Percentiles rank a stretch among this genome's conserved stretches.
These are phyloP conservation scores for Micrasema minimum DNA, from an alignment of 1,140 invertebrate species.

Conservation along the genomic window DNA sequence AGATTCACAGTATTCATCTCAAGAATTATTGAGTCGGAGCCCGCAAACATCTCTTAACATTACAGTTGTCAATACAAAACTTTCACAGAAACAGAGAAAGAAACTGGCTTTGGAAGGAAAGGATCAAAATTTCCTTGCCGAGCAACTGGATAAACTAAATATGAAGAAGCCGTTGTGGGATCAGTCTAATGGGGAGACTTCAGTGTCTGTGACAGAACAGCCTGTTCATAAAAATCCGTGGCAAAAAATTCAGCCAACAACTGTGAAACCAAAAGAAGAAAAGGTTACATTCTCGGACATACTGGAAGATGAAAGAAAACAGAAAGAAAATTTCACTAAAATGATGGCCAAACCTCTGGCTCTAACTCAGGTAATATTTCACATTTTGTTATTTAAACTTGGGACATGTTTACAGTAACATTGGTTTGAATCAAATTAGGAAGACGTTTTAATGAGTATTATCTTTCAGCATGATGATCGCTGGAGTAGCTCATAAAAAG, in stretches of 20 bases:
- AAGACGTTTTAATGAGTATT: too few relatives aligned
- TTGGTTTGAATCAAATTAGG: too few relatives aligned
- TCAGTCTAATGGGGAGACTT: conserved; percentile 56
- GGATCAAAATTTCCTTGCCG: conserved; percentile 46
- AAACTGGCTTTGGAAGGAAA: conserved; percentile 61
- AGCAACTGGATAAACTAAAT: conserved; percentile 58
- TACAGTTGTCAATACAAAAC: conserved; percentile 63
- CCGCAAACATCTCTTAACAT: conserved; percentile 59
- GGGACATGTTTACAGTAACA: too few relatives aligned
- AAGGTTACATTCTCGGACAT: conserved; percentile 67
- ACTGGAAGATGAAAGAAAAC: conserved; percentile 70
- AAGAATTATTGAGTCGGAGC: conserved; percentile 52
- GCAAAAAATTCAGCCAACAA: conserved; percentile 59
- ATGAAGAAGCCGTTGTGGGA: conserved; percentile 46
- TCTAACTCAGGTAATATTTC: conserved; percentile 71
- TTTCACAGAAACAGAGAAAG: conserved; percentile 74
- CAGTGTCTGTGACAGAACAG: conserved; percentile 56
- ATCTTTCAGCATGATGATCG: too few relatives aligned
- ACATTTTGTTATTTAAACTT: too few relatives aligned
- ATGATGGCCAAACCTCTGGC: conserved; percentile 72
- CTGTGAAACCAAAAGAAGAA: conserved; percentile 56
- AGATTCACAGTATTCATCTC: conserved; percentile 51
- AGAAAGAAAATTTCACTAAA: conserved; percentile 69
- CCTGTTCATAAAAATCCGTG: conserved; percentile 55
- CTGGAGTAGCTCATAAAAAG: too few relatives aligned